Conservation (phyloP, 2,113 vertebrate genomes). For the Ictalurus furcatus region DNA sequence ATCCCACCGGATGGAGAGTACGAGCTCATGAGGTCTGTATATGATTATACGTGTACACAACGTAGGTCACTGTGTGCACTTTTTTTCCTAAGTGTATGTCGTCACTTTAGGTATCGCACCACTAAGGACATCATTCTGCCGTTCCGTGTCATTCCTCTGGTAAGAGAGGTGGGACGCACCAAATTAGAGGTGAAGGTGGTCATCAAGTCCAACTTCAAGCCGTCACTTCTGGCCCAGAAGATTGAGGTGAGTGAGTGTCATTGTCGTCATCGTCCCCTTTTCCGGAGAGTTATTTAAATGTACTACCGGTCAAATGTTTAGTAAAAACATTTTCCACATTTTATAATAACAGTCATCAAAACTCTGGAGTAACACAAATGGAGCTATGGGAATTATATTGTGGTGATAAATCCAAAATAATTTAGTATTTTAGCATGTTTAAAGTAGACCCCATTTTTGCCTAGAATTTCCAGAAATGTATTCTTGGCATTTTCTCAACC, state of each 20-base stretch:
- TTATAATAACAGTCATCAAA: too few relatives aligned
- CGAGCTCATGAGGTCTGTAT: constrained; percentile 94
- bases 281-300: too few relatives aligned
- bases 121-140: constrained; percentile 99
- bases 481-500: too few relatives aligned
- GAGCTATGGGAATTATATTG: too few relatives aligned
- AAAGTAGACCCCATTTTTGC: too few relatives aligned
- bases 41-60: neutral
- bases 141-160: constrained; percentile 95
- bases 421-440: too few relatives aligned
- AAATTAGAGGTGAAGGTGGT: constrained; percentile 99
- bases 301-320: too few relatives aligned
- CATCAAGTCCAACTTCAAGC: constrained; percentile 99
- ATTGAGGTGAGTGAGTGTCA: constrained; percentile 83
- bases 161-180: constrained; percentile 95
- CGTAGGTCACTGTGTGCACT: neutral
- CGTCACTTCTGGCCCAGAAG: constrained; percentile 96
- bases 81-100: neutral
- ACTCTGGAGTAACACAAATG: too few relatives aligned
- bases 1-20: constrained; percentile 98
- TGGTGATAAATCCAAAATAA: too few relatives aligned
- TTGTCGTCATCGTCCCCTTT: too few relatives aligned
- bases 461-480: too few relatives aligned
- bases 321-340: too few relatives aligned
- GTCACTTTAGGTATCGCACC: constrained; percentile 87